Base-by-base conservation (phyloP, 2,888 invertebrate genomes). In the Apeira syringaria region DNA sequence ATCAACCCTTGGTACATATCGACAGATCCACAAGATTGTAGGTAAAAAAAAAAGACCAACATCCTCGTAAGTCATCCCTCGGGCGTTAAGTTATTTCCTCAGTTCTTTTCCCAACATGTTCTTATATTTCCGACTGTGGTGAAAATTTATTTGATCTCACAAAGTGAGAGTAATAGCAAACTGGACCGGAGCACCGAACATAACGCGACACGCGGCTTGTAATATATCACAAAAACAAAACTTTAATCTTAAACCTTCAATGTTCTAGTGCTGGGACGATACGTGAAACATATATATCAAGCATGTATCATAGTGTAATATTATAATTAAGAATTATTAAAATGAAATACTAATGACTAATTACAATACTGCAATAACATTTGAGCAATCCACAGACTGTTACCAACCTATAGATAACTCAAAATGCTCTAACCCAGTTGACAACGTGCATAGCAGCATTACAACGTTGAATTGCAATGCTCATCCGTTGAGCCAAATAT, bases 111-210 rank as follows among this genome's bases (percentile, higher is more conserved):
- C 53, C 50, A 57, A 48, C 67, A 65, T 69, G 71, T 74, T 68
- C 71, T 69, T 76, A 74, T 76, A 74, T 76, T 73, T 75, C 67
- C 69, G 67, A 51, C 64, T 62, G 53, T 60, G 56, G 56, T 56
- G 61, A 60, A 70, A 71, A 79, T 76, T 74, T 80, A 79, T 76
- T 71, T 75, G 64, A 61, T 57, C 66, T 65, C 62, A 58, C 65
- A 71, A 69, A 74, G 67, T 67, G 64, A 64, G 66, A 73, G 74
- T 68, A 63, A 71, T 73, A 68, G 64, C 61, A 59, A 59, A 64
- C 68, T 60, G 72, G 71, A 71, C 68, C 69, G 66, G 59, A 66
- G 68, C 59, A 63, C 61, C 61, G 68, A 70, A 68, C 68, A 70
- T 64, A n/a, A n/a, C n/a, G 69, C 68, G 73, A 74, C 75, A 71